A percentile compares a stretch with the other conserved stretches of the same genome.
phyloP scores from a whole-genome alignment of 2,797 vertebrate species.

The Siniperca scherzeri region DNA sequence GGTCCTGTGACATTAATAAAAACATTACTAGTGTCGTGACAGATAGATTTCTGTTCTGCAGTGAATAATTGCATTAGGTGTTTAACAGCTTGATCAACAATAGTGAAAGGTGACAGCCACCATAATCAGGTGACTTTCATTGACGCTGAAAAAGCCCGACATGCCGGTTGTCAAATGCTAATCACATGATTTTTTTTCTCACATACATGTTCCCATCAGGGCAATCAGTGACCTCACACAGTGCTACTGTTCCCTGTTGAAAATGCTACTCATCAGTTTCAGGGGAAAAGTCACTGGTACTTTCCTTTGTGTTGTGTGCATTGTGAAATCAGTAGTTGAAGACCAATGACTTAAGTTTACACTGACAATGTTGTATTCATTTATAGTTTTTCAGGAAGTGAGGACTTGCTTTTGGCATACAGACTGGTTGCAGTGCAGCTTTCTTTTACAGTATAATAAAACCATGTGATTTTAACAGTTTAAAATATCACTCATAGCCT shows the following conservation, averaged over 20 bases:
- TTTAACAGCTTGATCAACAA: background rate
- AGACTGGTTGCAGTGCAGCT: background rate
- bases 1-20: background rate
- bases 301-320: conserved; percentile 20
- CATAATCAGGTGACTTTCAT: conserved; percentile 57
- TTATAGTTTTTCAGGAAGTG: conserved; percentile 44
- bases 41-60: background rate
- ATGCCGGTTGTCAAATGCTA: conserved; percentile 62
- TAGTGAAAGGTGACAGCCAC: conserved; percentile 4
- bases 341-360: conserved; percentile 3
- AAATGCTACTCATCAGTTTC: conserved; percentile 62
- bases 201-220: conserved; percentile 27
- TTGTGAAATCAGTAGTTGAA: conserved; percentile 36
- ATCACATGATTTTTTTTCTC: conserved; percentile 66
- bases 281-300: conserved; percentile 13
- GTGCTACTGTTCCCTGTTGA: conserved; percentile 44
- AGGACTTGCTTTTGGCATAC: background rate
- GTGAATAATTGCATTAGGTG: background rate
- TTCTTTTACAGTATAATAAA: background rate
- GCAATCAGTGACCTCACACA: background rate
- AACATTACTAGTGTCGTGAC: background rate
- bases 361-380: background rate
- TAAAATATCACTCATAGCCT: background rate
- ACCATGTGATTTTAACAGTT: background rate
- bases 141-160: conserved; percentile 26